phyloP scores from a whole-genome alignment of 2,888 invertebrate species.

The Mylabris sibirica region DNA sequence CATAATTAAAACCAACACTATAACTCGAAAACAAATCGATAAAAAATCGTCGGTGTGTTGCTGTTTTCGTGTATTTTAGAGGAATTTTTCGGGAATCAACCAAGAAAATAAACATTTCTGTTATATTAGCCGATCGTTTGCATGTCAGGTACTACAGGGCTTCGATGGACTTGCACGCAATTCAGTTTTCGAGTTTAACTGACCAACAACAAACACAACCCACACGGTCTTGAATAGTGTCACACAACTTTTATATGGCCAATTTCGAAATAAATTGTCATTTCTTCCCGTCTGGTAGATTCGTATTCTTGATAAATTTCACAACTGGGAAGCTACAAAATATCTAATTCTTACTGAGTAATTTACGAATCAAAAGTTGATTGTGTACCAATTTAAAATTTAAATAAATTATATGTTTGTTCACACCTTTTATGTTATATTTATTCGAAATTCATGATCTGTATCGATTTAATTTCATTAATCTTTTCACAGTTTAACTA shows the following conservation, averaged over 20 bases:
- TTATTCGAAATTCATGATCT: background rate
- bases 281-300: background rate
- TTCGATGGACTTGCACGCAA: conserved; percentile 49
- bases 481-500: background rate
- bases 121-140: conserved; percentile 41
- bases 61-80: background rate
- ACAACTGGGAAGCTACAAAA: too few relatives aligned
- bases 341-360: too few relatives aligned
- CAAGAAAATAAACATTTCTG: conserved; percentile 25
- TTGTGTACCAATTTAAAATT: too few relatives aligned
- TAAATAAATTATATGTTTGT: background rate
- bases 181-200: conserved; percentile 47
- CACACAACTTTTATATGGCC: conserved; percentile 53
- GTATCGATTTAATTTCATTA: background rate
- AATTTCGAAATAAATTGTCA: conserved; percentile 47
- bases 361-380: too few relatives aligned
- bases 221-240: conserved; percentile 51
- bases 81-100: conserved; percentile 30
- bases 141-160: conserved; percentile 45
- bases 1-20: background rate
- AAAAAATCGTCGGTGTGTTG: background rate
- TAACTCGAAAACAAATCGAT: background rate
- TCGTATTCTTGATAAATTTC: background rate
- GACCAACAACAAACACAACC: conserved; percentile 45
- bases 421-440: background rate